Evolutionary conservation across 2,888 invertebrate species (phyloP), one percentile per base, ranked within the genome.

Genomic region (Mythimna albipuncta): DNA sequence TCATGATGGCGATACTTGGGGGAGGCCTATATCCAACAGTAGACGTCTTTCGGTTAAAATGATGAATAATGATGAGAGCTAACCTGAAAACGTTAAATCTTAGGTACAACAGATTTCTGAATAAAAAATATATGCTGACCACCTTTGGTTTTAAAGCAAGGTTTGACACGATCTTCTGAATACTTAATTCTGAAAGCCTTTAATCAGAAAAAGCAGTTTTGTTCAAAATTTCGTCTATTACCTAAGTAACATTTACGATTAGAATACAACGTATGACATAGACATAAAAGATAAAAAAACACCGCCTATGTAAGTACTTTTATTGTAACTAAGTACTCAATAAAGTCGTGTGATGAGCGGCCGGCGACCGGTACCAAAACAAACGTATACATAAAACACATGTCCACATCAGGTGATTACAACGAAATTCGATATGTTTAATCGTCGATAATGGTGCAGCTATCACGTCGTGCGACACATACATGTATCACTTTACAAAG

Each of bases 381-480:
- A 76, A 72, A 79, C 38, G 74, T 64, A 64, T 61, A 79, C 64
- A 75, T 69, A 84, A 61, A 81, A 81, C 84, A 83, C 77, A 85
- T 86, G 85, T 85, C 85, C 85, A 85, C 83, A 86, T 87, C 87
- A 85, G 84, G 81, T 89, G 88, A 88, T 90, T 85, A 89, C 88
- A 84, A 80, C 78, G 86, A 81, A 85, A 87, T 83, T 78, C 75
- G 82, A 90, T 87, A 83, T 79, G 77, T 85, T 82, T 84, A 85
- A 88, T 86, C 77, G 70, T 85, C 77, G 84, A 85, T 85, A 89
- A 77, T 86, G 79, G 86, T 89, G 88, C 87, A 88, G 80, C 80
- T 70, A 70, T 74, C 84, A 84, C 75, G 69, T 76, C 71, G 86
- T 88, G 85, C 81, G 77, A 74, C 69, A 84, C 77, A 77, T 68